Evolutionary conservation across 2,113 vertebrate genomes (phyloP), one percentile per base, ranked within the genome.

Genomic region (Lepus europaeus): DNA sequence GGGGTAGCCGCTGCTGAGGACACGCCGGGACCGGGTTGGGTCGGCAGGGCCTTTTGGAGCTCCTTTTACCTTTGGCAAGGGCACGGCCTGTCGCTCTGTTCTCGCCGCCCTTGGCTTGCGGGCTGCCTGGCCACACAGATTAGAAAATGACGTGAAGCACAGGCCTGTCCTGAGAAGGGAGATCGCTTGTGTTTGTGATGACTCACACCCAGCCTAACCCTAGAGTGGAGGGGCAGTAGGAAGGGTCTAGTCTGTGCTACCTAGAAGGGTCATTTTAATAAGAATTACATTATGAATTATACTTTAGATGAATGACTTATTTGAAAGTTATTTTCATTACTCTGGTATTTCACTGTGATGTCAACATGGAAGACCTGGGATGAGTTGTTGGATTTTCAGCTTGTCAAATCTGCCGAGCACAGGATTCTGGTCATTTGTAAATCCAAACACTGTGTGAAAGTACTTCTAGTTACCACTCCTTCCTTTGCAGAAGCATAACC

Each of bases 261-360:
- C 51, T 27, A 19, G 56, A 33, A 72, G n/a, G 45, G 51, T 31
- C 0, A 3, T 81, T 80, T 59, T 25, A 59, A 68, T 51, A 69
- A 66, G 93, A 49, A 19, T 33, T 64, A 17, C 53, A 45, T 56
- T 31, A 36, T 56, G 63, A 68, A 94, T 68, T 83, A 25, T 45
- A 27, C 83, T 90, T 61, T 49, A 87, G 96, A 66, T 77, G 61
- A 68, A 45, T 64, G 63, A 85, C 70, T 95, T 29, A 56, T 27
- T 89, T 68, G 33, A 13, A 94, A 74, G 13, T 53, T 68, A 51
- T 31, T 92, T 90, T n/a, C 51, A 79, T 76, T 88, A 68, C 51
- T 31, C 66, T 53, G 33, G 45, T 66, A 66, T 53, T 87, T 87
- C 90, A 96, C 93, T 95, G 96, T 96, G 96, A 87, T 89, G 84